phyloP scores from a whole-genome alignment of 2,113 vertebrate species.

The Silurus asotus region DNA sequence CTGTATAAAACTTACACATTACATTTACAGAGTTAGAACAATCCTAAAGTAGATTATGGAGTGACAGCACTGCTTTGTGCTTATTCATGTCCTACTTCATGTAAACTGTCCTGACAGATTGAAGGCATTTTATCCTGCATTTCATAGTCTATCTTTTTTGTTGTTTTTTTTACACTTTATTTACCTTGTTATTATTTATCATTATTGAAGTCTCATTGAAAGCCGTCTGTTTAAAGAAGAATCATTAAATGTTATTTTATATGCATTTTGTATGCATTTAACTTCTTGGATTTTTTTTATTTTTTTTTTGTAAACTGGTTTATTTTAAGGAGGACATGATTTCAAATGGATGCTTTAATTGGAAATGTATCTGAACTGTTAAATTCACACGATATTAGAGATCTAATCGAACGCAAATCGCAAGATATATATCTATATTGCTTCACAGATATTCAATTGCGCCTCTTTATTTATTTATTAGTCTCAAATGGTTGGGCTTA shows the following conservation, averaged over 20 bases:
- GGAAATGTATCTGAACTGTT: neutral
- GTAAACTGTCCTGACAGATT: slow-evolving; percentile 2
- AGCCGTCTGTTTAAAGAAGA: slow-evolving; percentile 25
- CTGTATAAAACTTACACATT: neutral
- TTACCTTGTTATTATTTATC: neutral
- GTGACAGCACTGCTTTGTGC: neutral
- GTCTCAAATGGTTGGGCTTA: neutral
- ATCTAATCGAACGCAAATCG: neutral
- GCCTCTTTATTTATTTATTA: slow-evolving; percentile 20
- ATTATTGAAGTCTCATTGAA: neutral
- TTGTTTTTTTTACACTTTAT: neutral
- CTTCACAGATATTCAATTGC: neutral
- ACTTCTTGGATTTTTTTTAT: neutral
- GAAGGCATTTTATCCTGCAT: slow-evolving; percentile 24
- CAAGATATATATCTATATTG: neutral
- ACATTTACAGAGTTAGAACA: neutral
- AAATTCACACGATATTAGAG: neutral
- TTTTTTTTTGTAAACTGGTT: neutral
- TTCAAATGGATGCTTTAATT: neutral
- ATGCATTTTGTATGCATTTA: slow-evolving; percentile 17
- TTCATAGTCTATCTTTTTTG: neutral
- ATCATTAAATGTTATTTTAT: slow-evolving; percentile 37
- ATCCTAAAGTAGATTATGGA: neutral
- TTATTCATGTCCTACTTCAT: slow-evolving; percentile 4
- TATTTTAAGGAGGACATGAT: neutral